These are phyloP conservation scores for Brachyistius frenatus DNA, from an alignment of 2,113 vertebrate genomes.

Conservation along the genomic window DNA sequence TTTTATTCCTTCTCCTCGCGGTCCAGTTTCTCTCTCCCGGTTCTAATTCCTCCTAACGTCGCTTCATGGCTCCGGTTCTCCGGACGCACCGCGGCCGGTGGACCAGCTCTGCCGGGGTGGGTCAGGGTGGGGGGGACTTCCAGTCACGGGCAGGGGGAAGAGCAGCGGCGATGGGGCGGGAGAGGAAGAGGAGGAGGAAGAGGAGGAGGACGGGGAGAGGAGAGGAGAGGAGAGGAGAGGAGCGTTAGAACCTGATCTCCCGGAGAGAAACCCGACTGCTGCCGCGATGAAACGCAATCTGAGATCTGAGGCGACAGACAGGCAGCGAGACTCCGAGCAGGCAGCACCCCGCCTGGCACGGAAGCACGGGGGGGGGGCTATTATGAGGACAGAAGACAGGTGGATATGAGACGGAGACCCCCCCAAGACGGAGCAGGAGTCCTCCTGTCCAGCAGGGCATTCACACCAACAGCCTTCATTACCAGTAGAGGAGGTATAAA, in stretches of 20 bases:
- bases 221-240: constrained; percentile 5
- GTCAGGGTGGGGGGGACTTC: constrained; percentile 46
- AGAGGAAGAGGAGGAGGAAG: neutral
- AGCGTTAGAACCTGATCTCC: constrained; percentile 51
- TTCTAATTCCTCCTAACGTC: neutral
- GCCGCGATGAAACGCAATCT: constrained; percentile 56
- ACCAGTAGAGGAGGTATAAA: no score
- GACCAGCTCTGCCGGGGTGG: constrained; percentile 5
- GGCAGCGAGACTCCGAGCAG: constrained; percentile 32
- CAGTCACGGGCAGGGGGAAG: neutral
- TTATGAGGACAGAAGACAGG: constrained; percentile 38
- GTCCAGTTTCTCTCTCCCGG: neutral
- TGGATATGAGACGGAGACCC: constrained; percentile 9
- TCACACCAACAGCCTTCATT: no score
- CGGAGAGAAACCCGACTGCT: constrained; percentile 55
- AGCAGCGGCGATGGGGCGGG: neutral
- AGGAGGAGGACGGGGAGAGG: neutral
- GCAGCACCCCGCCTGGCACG: constrained; percentile 24
- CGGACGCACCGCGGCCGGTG: constrained; percentile 19
- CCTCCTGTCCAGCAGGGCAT: no score
- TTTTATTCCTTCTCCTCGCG: constrained; percentile 4
- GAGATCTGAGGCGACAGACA: constrained; percentile 57
- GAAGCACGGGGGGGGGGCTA: neutral
- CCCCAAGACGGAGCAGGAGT: no score
- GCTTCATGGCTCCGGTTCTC: constrained; percentile 42